Evolutionary conservation across 2,888 invertebrate genomes (phyloP), one percentile per base, ranked within the genome.

Genomic region (Perdita meconis): DNA sequence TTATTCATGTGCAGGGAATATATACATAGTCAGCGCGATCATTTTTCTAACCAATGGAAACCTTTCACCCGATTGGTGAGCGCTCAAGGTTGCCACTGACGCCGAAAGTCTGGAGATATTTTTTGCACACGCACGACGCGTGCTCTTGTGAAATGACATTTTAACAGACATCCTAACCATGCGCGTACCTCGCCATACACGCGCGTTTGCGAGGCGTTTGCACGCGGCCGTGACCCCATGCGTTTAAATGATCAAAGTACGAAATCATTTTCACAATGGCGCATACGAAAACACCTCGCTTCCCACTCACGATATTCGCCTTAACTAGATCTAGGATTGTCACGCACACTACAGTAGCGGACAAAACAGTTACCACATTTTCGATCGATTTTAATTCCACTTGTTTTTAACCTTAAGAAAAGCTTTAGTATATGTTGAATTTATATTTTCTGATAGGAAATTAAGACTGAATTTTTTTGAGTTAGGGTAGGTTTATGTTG

Each of bases 101-200:
- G 84, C 81, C 85, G 70, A 84, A 83, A 81, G 78, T 78, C 75
- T 72, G 44, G 66, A 74, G 64, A 72, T 77, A 77, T 84, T 80
- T 81, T 82, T 82, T 82, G 76, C 79, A 82, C 74, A 77, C 71
- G 59, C 64, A 59, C 60, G 56, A 61, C 66, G 73, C 76, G 65
- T 85, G 80, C 71, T 78, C 80, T 83, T 78, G 78, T 78, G 82
- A 80, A 86, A 84, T 65, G 66, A 60, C 71, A 70, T 69, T 80
- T 69, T 44, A 67, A 65, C 56, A 56, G 67, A 71, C 51, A 51
- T 67, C 57, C 59, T 53, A 78, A 55, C 55, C 55, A 71, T 59
- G 51, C 34, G 66, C 57, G 60, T 55, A 42, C 19, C 13, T 53
- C 44, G 10, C 50, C 34, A 57, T 64, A 56, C 70, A 68, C 19